Percentiles rank a stretch among this genome's conserved stretches.
Conservation (phyloP, 2,888 invertebrate genomes). For the Siphonodentalium dalli region DNA sequence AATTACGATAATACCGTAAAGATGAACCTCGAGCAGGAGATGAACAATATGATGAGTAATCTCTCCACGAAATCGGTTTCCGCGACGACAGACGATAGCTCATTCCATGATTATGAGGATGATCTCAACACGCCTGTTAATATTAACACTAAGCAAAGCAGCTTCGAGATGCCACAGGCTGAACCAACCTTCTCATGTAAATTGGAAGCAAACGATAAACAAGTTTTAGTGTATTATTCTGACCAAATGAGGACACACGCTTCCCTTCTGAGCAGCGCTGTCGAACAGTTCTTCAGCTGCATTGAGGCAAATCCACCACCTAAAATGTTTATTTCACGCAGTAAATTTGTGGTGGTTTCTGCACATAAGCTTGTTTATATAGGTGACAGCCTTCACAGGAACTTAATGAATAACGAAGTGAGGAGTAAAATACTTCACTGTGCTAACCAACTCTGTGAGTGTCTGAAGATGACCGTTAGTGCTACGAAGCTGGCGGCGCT, state of each 20-base stretch:
- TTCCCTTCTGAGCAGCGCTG: slow-evolving; percentile 80
- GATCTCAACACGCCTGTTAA: slow-evolving; percentile 17
- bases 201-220: slow-evolving; percentile 77
- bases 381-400: slow-evolving; percentile 90
- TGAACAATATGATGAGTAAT: no score
- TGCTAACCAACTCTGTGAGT: slow-evolving; percentile 59
- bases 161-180: slow-evolving; percentile 9
- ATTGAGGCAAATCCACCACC: slow-evolving; percentile 94
- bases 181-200: no score
- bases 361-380: slow-evolving; percentile 93
- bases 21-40: no score
- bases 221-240: slow-evolving; percentile 85
- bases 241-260: slow-evolving; percentile 86
- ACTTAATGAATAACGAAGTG: slow-evolving; percentile 78
- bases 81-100: no score
- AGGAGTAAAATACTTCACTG: slow-evolving; percentile 69
- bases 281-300: slow-evolving; percentile 89
- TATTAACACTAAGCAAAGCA: slow-evolving; percentile 1
- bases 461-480: slow-evolving; percentile 74
- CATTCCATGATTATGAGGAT: slow-evolving; percentile 2
- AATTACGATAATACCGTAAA: no score
- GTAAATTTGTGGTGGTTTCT: slow-evolving; percentile 91
- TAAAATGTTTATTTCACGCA: slow-evolving; percentile 88
- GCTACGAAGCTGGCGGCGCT: slow-evolving; percentile 90
- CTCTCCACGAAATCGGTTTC: no score